Evolutionary conservation across 2,888 invertebrate genomes (phyloP).

Genomic region (Stramonita haemastoma): DNA sequence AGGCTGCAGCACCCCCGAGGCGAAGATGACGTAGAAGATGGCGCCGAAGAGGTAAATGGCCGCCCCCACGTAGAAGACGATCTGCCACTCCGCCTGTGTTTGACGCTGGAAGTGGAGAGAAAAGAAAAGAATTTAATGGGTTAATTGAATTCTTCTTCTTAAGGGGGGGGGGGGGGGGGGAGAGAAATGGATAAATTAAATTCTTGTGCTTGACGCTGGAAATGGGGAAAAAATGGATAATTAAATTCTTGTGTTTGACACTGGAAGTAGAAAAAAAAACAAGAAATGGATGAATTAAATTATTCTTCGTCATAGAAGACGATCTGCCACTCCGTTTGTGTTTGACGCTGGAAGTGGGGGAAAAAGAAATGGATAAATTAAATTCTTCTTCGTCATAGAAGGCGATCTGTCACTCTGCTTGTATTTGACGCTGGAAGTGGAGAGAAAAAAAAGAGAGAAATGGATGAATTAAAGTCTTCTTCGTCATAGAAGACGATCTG

Average conservation of each 20-base stretch:
- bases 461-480: background rate
- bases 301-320: too few relatives aligned
- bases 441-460: background rate
- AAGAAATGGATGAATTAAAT: too few relatives aligned
- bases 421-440: conserved; percentile 80
- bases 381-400: conserved; percentile 82
- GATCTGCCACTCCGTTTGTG: too few relatives aligned
- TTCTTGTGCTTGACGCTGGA: background rate
- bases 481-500: too few relatives aligned
- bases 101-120: conserved; percentile 75
- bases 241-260: too few relatives aligned
- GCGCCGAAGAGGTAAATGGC: conserved; percentile 78
- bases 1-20: conserved; percentile 76
- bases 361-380: background rate
- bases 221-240: too few relatives aligned
- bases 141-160: background rate
- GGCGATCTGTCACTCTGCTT: conserved; percentile 89
- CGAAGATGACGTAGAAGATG: conserved; percentile 75
- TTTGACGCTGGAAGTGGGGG: conserved; percentile 80
- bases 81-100: conserved; percentile 88
- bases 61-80: conserved; percentile 91
- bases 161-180: too few relatives aligned
- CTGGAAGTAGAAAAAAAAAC: too few relatives aligned
- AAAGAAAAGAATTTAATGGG: background rate
- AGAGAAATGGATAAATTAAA: background rate